Evolutionary conservation across 2,888 invertebrate species (phyloP), one percentile per base, ranked within the genome.

Genomic region (Tetheella fluctuosa): DNA sequence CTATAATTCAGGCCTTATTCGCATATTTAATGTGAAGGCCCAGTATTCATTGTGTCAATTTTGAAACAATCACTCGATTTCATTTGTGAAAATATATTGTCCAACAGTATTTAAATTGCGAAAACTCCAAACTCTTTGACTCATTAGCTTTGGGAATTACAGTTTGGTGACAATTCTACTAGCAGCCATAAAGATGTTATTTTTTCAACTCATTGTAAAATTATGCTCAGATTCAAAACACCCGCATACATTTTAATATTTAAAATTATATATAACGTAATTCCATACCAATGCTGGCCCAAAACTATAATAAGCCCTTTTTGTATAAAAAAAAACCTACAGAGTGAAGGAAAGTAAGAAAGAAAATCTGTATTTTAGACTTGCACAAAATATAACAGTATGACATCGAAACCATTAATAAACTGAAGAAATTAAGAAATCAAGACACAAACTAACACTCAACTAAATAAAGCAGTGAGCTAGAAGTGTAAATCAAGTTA

Each of bases 1-100:
- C 62, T 57, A 30, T 34, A 25, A 62, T 62, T 62, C 57, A 53
- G 13, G n/a, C 37, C 39, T 53, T 52, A 52, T 55, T 58, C 54
- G 30, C 54, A 57, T 53, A 23, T 56, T 58, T 37, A 25, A 56
- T 57, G 60, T 57, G 54, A 54, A 34, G 52, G n/a, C 37, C 23
- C 34, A 8, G 6, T n/a, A 39, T 39, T 39, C n/a, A 17, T 30
- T 55, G 30, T 55, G 20, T 13, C n/a, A 13, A 12, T 55, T 37
- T 34, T 34, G 37, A 37, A 55, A 55, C 37, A 55, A 55, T 17
- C 17, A 55, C 55, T 54, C 34, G 13, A 34, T 30, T 17, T 28
- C 28, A 30, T 8, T 15, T 48, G n/a, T 20, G 48, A 20, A 48
- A 48, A 10, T 20, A 20, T 48, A 7, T 4, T 20, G 7, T n/a